Percentiles rank a stretch among this genome's conserved stretches.
These are phyloP conservation scores for Physeter macrocephalus DNA, from an alignment of 2,113 vertebrate species.

Conservation along the genomic window DNA sequence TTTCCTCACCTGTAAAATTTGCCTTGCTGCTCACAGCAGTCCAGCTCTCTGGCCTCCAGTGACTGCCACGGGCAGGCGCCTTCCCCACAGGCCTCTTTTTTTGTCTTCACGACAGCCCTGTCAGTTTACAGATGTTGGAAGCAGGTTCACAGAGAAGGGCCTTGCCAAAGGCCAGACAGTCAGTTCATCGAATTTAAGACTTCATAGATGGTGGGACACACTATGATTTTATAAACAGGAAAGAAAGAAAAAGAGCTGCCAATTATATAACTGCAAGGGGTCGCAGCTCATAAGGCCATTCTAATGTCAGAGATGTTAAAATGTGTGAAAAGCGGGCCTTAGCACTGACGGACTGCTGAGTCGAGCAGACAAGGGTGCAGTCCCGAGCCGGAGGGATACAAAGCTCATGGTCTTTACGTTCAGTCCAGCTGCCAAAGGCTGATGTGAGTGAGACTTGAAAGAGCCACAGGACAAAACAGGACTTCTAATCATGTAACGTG, in stretches of 20 bases:
- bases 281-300: background rate
- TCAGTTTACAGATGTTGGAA: background rate
- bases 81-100: background rate
- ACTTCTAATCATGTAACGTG: rapidly evolving
- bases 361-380: rapidly evolving
- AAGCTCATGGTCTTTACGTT: background rate
- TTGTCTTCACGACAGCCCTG: background rate
- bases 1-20: background rate
- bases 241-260: background rate
- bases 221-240: background rate
- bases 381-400: background rate
- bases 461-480: no score
- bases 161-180: background rate
- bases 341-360: rapidly evolving
- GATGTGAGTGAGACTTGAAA: background rate
- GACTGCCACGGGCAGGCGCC: rapidly evolving
- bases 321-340: background rate
- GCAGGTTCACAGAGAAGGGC: background rate
- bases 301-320: background rate
- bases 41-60: rapidly evolving
- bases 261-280: background rate
- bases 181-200: background rate
- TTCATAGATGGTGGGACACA: background rate
- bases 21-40: background rate
- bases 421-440: background rate